Conservation (phyloP, 2,888 invertebrate species). For the Limenitis camilla region DNA sequence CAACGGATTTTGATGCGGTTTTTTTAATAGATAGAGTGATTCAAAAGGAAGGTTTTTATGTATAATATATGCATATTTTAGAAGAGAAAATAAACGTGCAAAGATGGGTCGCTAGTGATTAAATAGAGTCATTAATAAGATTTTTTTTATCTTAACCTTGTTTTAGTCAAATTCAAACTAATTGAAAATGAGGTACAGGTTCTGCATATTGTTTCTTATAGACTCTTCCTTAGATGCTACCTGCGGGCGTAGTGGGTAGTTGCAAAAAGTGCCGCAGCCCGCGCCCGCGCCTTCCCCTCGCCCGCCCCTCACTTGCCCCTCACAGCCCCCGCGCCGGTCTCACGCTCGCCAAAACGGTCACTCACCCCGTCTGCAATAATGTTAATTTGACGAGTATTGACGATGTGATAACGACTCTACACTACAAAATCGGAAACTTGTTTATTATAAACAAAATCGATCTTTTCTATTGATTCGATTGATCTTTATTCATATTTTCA, state of each 20-base stretch:
- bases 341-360: slow-evolving; percentile 56
- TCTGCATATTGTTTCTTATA: slow-evolving; percentile 14
- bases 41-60: too few species aligned
- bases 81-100: too few species aligned
- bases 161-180: too few species aligned
- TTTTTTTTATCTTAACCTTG: too few species aligned
- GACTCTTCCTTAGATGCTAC: slow-evolving; percentile 28
- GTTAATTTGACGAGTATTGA: slow-evolving; percentile 62
- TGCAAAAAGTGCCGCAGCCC: too few species aligned
- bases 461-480: not conserved
- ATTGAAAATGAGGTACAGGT: slow-evolving; percentile 13
- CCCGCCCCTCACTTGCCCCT: too few species aligned
- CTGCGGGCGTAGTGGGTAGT: slow-evolving; percentile 38
- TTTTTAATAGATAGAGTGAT: too few species aligned
- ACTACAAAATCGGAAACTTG: slow-evolving; percentile 28
- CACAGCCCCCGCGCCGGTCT: slow-evolving; percentile 53
- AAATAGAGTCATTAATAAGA: too few species aligned
- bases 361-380: slow-evolving; percentile 52
- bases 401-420: slow-evolving; percentile 36
- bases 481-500: not conserved
- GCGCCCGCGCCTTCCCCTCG: too few species aligned
- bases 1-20: too few species aligned
- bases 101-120: too few species aligned
- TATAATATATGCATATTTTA: too few species aligned
- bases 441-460: slow-evolving; percentile 26